Percentiles rank a stretch among this genome's conserved stretches.
These are phyloP conservation scores for Lontra canadensis DNA, from an alignment of 2,113 vertebrate species.

Conservation along the genomic window DNA sequence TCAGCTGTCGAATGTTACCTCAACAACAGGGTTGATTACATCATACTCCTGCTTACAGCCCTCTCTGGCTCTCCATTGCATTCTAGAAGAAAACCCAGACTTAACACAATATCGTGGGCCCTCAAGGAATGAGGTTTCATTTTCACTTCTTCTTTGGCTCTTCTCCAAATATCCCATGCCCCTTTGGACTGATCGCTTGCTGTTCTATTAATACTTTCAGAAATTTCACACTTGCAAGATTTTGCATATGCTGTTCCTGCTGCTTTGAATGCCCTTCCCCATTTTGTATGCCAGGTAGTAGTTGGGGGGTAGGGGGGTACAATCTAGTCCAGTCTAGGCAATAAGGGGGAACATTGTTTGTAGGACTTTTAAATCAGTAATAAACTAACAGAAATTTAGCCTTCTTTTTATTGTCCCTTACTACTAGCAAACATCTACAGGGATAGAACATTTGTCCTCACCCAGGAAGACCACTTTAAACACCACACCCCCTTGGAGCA, in stretches of 20 bases:
- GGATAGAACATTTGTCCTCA: not conserved
- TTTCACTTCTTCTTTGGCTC: not conserved
- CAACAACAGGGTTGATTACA: not conserved
- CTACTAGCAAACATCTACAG: not conserved
- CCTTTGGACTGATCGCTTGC: not conserved
- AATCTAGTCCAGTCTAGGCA: not conserved
- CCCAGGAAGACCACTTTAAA: not conserved
- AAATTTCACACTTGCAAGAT: not conserved
- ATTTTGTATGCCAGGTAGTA: not conserved
- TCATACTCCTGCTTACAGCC: not conserved
- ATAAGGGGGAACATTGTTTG: not conserved
- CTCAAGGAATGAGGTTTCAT: not conserved
- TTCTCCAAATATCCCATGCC: not conserved
- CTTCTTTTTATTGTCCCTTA: not conserved
- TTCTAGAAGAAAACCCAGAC: not conserved
- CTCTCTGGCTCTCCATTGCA: not conserved
- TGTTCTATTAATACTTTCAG: not conserved
- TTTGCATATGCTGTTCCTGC: not conserved
- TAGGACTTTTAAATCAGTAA: not conserved
- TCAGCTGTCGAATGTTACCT: not conserved
- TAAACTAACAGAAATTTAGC: not conserved
- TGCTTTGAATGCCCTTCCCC: not conserved
- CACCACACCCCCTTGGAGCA: not conserved
- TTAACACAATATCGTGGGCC: not conserved
- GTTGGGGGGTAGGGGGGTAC: rapidly evolving